Percentiles rank a stretch among this genome's conserved stretches.
Conservation (phyloP, 2,888 invertebrate species). For the Eristalis intricaria region DNA sequence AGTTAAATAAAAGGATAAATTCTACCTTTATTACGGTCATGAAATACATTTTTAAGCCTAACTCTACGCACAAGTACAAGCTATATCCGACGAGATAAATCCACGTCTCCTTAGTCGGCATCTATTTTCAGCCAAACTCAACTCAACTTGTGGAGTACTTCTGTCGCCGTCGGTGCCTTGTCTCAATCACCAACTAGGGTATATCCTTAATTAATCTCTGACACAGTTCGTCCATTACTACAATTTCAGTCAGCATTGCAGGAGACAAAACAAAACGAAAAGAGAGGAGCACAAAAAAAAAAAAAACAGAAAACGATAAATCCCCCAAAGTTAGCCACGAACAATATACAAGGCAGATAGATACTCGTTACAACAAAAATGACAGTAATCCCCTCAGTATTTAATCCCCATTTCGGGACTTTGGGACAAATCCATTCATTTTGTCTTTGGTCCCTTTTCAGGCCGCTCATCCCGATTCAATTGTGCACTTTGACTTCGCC, state of each 20-base stretch:
- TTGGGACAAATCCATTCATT: conserved; percentile 45
- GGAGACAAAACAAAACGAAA: background rate
- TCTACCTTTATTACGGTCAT: no score
- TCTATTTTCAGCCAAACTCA: conserved; percentile 19
- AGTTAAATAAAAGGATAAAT: no score
- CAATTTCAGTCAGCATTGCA: conserved; percentile 13
- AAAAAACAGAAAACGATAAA: background rate
- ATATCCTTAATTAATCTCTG: conserved; percentile 55
- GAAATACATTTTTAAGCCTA: no score
- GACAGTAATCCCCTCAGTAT: conserved; percentile 44
- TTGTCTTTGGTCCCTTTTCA: conserved; percentile 18
- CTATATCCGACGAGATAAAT: no score
- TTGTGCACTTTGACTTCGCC: conserved; percentile 3
- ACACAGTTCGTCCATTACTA: conserved; percentile 48
- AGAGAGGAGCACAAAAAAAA: background rate
- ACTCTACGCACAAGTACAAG: no score
- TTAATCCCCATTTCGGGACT: conserved; percentile 33
- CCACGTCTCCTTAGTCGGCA: background rate
- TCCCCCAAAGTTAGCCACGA: conserved; percentile 5
- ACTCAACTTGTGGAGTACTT: background rate
- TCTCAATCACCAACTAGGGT: conserved; percentile 30
- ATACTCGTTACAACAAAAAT: conserved; percentile 33
- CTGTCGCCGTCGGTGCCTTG: background rate
- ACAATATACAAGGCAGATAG: conserved; percentile 11
- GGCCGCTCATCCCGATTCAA: background rate